Base-by-base conservation (phyloP, 2,888 invertebrate genomes). In the Heliconius aoede region DNA sequence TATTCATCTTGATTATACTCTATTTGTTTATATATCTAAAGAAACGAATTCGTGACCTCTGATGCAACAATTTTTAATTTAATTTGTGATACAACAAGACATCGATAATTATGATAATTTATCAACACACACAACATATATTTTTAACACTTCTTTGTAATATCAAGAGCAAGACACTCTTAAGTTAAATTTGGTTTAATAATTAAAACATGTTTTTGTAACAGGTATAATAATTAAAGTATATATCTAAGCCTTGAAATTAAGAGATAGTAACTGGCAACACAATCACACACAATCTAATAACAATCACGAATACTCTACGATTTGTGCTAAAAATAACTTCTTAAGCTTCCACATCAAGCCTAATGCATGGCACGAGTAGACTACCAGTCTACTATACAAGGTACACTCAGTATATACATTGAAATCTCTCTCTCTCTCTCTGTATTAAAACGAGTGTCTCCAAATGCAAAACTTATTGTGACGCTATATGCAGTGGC, bases 251-350 rank as follows among this genome's bases (percentile, higher is more conserved):
- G 30, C 36, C 71, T 71, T 69, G 51, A 30, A 51, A 30, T 51
- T 13, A 51, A 69, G 68, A 30, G n/a, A 69, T 51, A 69, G 68
- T 69, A 51, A 69, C n/a, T 65, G 18, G 7, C 24, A 65, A 36
- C 36, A 24, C 36, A 24, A 65, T 24, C 36, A 24, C 36, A 24
- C 24, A 24, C 13, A 11, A 28, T 51, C 28, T 68, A 11, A 13
- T 36, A 51, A 18, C 40, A 67, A 67, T 26, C n/a, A 46, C 28
- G 18, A 51, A 30, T 8, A 28, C 51, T 51, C n/a, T n/a, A n/a
- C 11, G 18, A n/a, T 69, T 69, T 68, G 3, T 28, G 28, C 51
- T 46, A 68, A 51, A 68, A 21, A 51, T 28, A 68, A 51, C 40
- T 55, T n/a, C 55, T 8, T 40, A 5, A 0, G n/a, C 1, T 30